Conservation (phyloP, 2,888 invertebrate genomes). For the Drosophila fungiperda region DNA sequence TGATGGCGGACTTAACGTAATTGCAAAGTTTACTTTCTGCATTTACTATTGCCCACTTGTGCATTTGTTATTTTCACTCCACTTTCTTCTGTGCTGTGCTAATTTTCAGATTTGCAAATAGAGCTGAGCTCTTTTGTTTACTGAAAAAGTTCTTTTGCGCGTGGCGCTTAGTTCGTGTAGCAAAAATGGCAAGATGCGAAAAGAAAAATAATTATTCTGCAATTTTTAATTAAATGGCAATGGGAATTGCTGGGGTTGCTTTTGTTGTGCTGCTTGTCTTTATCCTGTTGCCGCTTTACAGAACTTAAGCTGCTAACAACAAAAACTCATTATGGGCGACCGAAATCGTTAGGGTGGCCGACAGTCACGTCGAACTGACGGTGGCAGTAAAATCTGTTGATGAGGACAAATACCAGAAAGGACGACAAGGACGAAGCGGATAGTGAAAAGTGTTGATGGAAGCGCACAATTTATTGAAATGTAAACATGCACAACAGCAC, state of each 20-base stretch:
- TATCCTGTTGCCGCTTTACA: constrained; percentile 46
- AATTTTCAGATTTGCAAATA: constrained; percentile 75
- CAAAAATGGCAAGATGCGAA: constrained; percentile 47
- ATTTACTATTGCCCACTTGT: constrained; percentile 36
- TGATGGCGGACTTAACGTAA: constrained; percentile 71
- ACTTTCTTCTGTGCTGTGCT: constrained; percentile 55
- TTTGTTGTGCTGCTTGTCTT: constrained; percentile 41
- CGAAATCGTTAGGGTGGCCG: constrained; percentile 65
- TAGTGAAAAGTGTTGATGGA: constrained; percentile 60
- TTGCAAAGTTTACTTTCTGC: constrained; percentile 70
- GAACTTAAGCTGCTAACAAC: constrained; percentile 77
- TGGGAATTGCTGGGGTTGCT: constrained; percentile 63
- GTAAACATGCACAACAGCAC: constrained; percentile 66
- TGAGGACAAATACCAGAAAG: constrained; percentile 37
- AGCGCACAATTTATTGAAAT: constrained; percentile 73
- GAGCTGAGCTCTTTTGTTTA: constrained; percentile 66
- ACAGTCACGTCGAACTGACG: constrained; percentile 29
- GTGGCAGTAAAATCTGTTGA: constrained; percentile 37
- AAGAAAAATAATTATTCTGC: constrained; percentile 80
- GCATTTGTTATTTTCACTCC: constrained; percentile 18
- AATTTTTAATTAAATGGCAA: constrained; percentile 81
- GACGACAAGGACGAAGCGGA: constrained; percentile 37
- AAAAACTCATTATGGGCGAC: constrained; percentile 78
- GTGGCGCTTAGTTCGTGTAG: constrained; percentile 21
- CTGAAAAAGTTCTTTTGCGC: constrained; percentile 51